A percentile compares a stretch with the other conserved stretches of the same genome.
Conservation (phyloP, 64 coral and sea anemone genomes). For the Catalaphyllia jardinei region DNA sequence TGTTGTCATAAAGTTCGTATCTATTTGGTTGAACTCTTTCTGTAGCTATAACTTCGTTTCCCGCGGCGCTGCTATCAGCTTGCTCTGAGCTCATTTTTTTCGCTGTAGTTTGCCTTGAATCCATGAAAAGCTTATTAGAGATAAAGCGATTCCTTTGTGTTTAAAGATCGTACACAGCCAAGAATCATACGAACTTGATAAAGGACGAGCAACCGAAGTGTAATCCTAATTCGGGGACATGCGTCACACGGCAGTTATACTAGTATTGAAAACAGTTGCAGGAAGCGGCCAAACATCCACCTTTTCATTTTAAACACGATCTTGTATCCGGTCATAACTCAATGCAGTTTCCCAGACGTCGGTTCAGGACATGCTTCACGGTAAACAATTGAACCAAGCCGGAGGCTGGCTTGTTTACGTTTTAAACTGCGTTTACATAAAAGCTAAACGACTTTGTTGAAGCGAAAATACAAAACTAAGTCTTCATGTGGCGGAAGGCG, state of each 20-base stretch:
- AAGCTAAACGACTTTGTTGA: background rate
- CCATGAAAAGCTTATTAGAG: background rate
- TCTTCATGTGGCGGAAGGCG: no score
- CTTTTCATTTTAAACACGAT: background rate
- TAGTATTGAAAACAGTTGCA: background rate
- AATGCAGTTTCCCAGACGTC: background rate
- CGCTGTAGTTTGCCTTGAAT: background rate
- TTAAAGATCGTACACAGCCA: background rate
- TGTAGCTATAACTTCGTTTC: background rate
- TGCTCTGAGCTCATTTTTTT: background rate
- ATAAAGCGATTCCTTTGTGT: background rate
- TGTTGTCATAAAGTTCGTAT: background rate
- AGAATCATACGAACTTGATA: background rate
- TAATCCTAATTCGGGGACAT: background rate
- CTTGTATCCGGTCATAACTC: background rate
- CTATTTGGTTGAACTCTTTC: background rate
- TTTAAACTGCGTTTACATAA: background rate
- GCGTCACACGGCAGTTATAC: background rate
- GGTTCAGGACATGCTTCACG: background rate
- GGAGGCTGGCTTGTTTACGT: background rate
- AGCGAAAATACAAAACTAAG: background rate
- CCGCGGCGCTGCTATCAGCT: background rate
- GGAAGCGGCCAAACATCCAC: background rate
- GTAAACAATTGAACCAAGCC: background rate
- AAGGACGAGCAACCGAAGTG: background rate